phyloP scores from a whole-genome alignment of 2,797 vertebrate genomes.

The Lateolabrax maculatus region DNA sequence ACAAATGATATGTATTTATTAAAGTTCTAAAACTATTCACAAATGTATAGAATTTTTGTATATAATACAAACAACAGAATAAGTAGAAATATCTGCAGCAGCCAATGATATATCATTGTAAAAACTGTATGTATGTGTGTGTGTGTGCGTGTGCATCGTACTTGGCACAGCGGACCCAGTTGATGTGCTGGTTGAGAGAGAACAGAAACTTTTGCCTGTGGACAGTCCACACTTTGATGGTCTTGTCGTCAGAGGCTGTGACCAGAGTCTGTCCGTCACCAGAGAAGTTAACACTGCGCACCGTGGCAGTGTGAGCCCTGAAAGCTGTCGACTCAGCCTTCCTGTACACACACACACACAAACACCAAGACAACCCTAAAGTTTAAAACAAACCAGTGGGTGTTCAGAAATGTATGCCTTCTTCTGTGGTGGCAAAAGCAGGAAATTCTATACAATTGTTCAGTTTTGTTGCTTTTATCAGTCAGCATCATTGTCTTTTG shows the following conservation, averaged over 20 bases:
- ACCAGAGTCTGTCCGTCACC: slow-evolving; percentile 92
- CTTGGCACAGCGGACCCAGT: slow-evolving; percentile 99
- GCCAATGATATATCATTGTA: background rate
- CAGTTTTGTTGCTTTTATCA: slow-evolving; percentile 35
- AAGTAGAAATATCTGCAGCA: background rate
- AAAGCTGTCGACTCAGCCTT: slow-evolving; percentile 95
- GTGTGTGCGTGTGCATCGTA: slow-evolving; percentile 74
- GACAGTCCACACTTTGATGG: slow-evolving; percentile 95
- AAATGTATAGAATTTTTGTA: background rate
- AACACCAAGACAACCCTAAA: slow-evolving; percentile 23
- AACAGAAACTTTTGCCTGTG: slow-evolving; percentile 97
- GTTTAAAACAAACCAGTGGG: slow-evolving; percentile 29
- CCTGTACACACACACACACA: slow-evolving; percentile 76
- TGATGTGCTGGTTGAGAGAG: slow-evolving; percentile 95
- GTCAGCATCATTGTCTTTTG: slow-evolving; percentile 25
- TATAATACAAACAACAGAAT: background rate
- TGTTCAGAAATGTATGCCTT: slow-evolving; percentile 34
- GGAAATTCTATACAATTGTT: slow-evolving; percentile 3
- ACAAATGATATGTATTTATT: background rate
- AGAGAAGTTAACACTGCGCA: slow-evolving; percentile 95
- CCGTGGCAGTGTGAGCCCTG: slow-evolving; percentile 92
- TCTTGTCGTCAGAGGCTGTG: slow-evolving; percentile 98
- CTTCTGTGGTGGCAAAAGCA: slow-evolving; percentile 22
- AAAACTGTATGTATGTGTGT: background rate
- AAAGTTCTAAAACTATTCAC: background rate